Evolutionary conservation across 2,113 vertebrate genomes (phyloP), one percentile per base, ranked within the genome.

Genomic region (Psephotus haematonotus): DNA sequence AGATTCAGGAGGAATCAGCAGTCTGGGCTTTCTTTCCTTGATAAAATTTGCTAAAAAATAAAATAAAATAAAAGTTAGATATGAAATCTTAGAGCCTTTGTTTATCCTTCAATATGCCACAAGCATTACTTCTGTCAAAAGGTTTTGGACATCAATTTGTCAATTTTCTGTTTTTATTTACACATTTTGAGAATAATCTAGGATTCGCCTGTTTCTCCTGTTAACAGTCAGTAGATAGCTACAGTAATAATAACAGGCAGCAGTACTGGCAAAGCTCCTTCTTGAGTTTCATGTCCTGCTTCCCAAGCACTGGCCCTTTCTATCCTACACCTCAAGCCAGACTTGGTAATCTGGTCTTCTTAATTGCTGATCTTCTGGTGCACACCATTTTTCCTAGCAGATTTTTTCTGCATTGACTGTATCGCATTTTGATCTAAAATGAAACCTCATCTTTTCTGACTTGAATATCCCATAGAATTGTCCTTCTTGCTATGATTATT

Each of bases 41-140:
- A 99, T 98, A 7, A 98, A 98, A 94, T 99, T 99, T 14, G 99
- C 99, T 99, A 87, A 68, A 96, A 84, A 44, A 91, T 17, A 62
- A 82, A 80, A 70, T 7, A 59, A 80, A 80, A 29, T 4, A 52
- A 57, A 86, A 76, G 90, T 96, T 50, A 91, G 62, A 19, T 3
- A 70, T 4, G 24, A 82, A 89, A 84, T 43, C 69, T 44, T 7
- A 4, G 29, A 25, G 29, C 27, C 44, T 82, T 62, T 35, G n/a
- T n/a, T 80, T 53, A 35, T 33, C 35, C 76, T 49, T 82, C 49
- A 79, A 11, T 17, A 80, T 12, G 47, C 2, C 83, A 72, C 91
- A 76, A 75, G 16, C 4, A 20, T n/a, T 44, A 16, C 17, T 52
- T 49, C 57, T 75, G 65, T 39, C 74, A 81, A 57, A 41, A 75